A percentile compares a stretch with the other conserved stretches of the same genome.
Conservation (phyloP, 2,113 vertebrate species). For the Morone saxatilis region DNA sequence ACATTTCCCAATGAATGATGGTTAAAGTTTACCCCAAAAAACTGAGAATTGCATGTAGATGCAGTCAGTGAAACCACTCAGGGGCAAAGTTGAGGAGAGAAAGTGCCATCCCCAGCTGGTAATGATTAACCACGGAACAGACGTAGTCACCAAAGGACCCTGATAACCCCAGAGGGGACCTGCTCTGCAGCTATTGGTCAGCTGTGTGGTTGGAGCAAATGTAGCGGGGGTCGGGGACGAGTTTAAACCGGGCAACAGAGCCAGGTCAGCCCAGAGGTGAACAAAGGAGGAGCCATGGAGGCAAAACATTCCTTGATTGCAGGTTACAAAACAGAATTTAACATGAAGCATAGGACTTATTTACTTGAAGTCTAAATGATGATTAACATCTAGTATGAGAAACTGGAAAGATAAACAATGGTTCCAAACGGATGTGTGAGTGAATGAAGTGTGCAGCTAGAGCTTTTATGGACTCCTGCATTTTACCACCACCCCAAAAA, state of each 20-base stretch:
- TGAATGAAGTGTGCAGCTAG: conserved; percentile 6
- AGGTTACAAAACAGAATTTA: not conserved
- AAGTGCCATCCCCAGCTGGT: conserved; percentile 50
- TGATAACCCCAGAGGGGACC: conserved; percentile 36
- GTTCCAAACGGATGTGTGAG: not conserved
- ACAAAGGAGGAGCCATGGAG: not conserved
- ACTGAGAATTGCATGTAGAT: not conserved
- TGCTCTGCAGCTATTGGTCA: conserved; percentile 46
- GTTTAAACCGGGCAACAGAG: not conserved
- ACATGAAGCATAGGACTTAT: not conserved
- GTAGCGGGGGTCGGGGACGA: not conserved
- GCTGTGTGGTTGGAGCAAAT: not conserved
- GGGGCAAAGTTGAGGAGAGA: conserved; percentile 46
- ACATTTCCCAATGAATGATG: not conserved
- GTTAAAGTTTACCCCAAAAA: not conserved
- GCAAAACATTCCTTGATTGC: not conserved
- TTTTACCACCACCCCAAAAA: conserved; percentile 24
- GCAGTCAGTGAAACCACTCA: not conserved
- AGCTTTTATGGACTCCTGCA: conserved; percentile 34
- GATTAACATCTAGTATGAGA: not conserved
- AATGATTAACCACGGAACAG: conserved; percentile 71
- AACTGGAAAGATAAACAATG: not conserved
- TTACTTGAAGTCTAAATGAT: not conserved
- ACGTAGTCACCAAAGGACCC: conserved; percentile 39
- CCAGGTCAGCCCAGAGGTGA: conserved; percentile 35